Percentiles rank a stretch among this genome's conserved stretches.
Evolutionary conservation across 2,797 vertebrate species (phyloP).

Genomic region (Trachops cirrhosus): DNA sequence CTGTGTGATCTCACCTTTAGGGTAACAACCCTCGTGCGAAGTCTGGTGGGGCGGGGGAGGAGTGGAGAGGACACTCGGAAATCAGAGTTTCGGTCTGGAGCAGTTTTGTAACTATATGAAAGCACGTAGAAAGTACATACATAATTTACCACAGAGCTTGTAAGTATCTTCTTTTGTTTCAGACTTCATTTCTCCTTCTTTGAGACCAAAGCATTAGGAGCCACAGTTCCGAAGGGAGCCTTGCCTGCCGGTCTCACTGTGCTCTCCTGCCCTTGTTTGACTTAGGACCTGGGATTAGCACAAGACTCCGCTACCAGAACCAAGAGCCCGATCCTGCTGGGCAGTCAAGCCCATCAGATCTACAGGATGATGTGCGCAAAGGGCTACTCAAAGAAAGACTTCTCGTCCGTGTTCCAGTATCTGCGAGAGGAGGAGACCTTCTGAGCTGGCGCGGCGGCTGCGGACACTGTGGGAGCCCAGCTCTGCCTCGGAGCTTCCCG

Average conservation of each 20-base stretch:
- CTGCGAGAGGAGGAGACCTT: constrained; percentile 92
- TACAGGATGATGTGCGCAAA: constrained; percentile 98
- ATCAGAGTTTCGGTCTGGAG: background rate
- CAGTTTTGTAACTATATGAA: background rate
- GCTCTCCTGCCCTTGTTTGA: constrained; percentile 35
- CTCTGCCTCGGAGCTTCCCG: constrained; percentile 51
- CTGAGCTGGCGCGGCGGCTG: constrained; percentile 78
- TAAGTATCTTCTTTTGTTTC: background rate
- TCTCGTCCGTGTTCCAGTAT: constrained; percentile 98
- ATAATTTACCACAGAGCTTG: background rate
- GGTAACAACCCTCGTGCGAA: background rate
- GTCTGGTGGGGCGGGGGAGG: background rate
- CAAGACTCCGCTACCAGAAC: constrained; percentile 97
- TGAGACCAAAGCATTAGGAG: constrained; percentile 2
- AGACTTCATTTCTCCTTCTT: constrained; percentile 1
- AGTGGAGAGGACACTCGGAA: background rate
- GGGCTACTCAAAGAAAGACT: constrained; percentile 96
- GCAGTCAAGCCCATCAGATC: constrained; percentile 95
- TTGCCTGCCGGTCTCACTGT: background rate
- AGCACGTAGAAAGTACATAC: background rate
- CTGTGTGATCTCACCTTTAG: background rate
- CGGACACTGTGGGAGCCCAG: constrained; percentile 68
- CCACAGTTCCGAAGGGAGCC: background rate
- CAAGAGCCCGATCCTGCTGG: constrained; percentile 92
- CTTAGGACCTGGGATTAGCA: constrained; percentile 94